Percentiles rank a stretch among this genome's conserved stretches.
These are phyloP conservation scores for Anorthoa munda DNA, from an alignment of 2,888 invertebrate species.

Conservation along the genomic window DNA sequence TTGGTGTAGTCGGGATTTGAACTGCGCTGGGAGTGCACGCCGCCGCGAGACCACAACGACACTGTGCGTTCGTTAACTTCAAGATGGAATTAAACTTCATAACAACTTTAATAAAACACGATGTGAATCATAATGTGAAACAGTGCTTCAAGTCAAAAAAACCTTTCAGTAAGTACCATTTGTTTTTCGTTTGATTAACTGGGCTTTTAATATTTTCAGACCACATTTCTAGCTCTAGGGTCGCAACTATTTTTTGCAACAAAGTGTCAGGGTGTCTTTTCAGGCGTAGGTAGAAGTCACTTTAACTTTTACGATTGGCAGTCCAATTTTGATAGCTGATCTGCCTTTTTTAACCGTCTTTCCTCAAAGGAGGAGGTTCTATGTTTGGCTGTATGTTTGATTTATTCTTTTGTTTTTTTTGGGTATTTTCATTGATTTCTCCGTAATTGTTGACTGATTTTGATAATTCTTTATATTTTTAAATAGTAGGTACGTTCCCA, in stretches of 20 bases:
- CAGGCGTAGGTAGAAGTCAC: not conserved
- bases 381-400: no score
- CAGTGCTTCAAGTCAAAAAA: slow-evolving; percentile 89
- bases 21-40: slow-evolving; percentile 73
- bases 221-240: no score
- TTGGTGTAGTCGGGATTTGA: slow-evolving; percentile 76
- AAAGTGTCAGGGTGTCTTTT: not conserved
- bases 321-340: not conserved
- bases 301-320: not conserved
- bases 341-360: no score
- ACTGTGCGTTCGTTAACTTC: slow-evolving; percentile 58
- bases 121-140: slow-evolving; percentile 89
- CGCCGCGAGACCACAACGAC: slow-evolving; percentile 49
- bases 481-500: no score
- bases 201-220: no score
- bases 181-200: not conserved
- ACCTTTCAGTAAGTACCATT: slow-evolving; percentile 80
- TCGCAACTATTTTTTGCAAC: not conserved
- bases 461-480: no score
- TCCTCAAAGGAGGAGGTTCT: no score
- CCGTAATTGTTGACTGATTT: no score
- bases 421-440: no score
- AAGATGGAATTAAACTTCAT: slow-evolving; percentile 88
- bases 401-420: no score
- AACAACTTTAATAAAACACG: slow-evolving; percentile 86